Conservation (phyloP, 2,113 vertebrate species). For the Stegastes partitus region DNA sequence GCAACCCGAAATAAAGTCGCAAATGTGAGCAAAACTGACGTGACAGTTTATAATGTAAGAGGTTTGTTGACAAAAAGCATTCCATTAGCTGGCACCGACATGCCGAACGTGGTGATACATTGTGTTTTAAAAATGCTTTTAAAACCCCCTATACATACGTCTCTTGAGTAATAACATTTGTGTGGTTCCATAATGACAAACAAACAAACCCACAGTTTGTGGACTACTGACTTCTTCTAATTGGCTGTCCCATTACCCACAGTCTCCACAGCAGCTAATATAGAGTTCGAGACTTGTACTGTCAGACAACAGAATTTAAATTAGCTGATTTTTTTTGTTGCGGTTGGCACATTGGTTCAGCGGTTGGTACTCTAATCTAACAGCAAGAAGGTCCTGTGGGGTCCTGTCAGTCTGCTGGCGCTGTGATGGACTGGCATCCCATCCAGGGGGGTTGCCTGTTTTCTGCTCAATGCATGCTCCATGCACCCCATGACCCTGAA, state of each 20-base stretch:
- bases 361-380: constrained; percentile 66
- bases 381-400: constrained; percentile 53
- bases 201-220: constrained; percentile 43
- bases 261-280: constrained; percentile 51
- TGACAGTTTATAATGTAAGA: constrained; percentile 62
- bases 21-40: constrained; percentile 58
- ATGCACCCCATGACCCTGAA: constrained; percentile 61
- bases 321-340: constrained; percentile 53
- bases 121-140: constrained; percentile 65
- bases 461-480: constrained; percentile 47
- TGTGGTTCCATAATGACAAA: constrained; percentile 15
- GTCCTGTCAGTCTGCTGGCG: constrained; percentile 63
- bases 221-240: constrained; percentile 47
- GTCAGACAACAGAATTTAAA: constrained; percentile 66
- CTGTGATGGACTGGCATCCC: constrained; percentile 58
- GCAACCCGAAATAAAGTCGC: constrained; percentile 36
- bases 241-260: constrained; percentile 57
- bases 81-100: constrained; percentile 66
- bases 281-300: constrained; percentile 36
- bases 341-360: constrained; percentile 51
- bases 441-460: constrained; percentile 34
- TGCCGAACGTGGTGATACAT: constrained; percentile 34
- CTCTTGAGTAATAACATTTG: constrained; percentile 34
- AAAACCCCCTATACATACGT: constrained; percentile 41
- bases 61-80: constrained; percentile 73